These are phyloP conservation scores for Lamellibrachia luymesi DNA, from an alignment of 1,140 invertebrate genomes.

Conservation along the genomic window DNA sequence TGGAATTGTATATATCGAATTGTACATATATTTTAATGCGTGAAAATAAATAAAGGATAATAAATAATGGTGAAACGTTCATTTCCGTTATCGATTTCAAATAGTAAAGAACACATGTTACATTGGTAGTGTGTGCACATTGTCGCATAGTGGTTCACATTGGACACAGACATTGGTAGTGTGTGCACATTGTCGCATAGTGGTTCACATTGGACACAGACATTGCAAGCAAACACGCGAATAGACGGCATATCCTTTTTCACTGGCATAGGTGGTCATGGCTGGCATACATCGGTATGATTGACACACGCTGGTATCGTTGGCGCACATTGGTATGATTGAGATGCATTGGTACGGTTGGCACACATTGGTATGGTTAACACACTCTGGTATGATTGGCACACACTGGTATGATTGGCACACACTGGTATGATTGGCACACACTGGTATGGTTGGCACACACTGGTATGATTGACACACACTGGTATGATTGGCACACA, in stretches of 20 bases:
- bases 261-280: background rate
- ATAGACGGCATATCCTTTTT: background rate
- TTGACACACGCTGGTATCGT: background rate
- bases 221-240: too few relatives aligned
- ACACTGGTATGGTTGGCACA: too few relatives aligned
- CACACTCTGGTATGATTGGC: too few relatives aligned
- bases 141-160: background rate
- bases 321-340: background rate
- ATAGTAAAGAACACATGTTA: too few relatives aligned
- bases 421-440: too few relatives aligned
- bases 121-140: too few relatives aligned
- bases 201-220: background rate
- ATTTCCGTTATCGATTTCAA: background rate
- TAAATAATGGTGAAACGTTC: background rate
- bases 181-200: too few relatives aligned
- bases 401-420: too few relatives aligned
- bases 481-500: too few relatives aligned
- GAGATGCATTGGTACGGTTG: background rate
- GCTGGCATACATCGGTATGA: background rate
- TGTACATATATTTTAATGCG: background rate
- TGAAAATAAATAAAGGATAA: background rate
- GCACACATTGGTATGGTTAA: background rate
- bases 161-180: background rate
- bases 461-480: too few relatives aligned
- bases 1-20: background rate